phyloP scores from a whole-genome alignment of 2,888 invertebrate species.

The Drosophila bunnanda region DNA sequence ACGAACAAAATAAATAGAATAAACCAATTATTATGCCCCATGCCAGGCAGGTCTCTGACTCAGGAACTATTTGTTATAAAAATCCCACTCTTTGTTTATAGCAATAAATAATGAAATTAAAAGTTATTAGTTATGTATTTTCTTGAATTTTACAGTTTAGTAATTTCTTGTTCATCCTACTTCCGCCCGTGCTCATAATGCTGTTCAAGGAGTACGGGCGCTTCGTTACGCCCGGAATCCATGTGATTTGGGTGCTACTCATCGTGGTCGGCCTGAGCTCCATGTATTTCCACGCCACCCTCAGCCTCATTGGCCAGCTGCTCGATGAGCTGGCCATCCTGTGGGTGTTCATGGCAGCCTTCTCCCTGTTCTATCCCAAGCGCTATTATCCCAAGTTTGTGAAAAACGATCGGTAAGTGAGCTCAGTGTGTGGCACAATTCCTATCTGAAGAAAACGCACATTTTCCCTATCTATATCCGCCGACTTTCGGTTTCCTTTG shows the following conservation, averaged over 20 bases:
- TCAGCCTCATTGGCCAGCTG: constrained; percentile 92
- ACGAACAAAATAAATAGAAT: constrained; percentile 26
- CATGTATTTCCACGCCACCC: constrained; percentile 93
- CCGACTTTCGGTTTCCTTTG: constrained; percentile 20
- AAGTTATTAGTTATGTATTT: not conserved
- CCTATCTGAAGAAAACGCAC: not conserved
- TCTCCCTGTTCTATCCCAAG: constrained; percentile 90
- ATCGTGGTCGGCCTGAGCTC: constrained; percentile 92
- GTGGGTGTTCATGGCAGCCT: constrained; percentile 92
- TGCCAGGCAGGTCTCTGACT: not conserved
- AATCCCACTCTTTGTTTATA: not conserved
- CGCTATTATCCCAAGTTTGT: constrained; percentile 89
- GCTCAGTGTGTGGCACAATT: constrained; percentile 44
- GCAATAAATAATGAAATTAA: not conserved
- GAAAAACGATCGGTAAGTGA: constrained; percentile 88
- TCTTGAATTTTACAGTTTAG: constrained; percentile 87
- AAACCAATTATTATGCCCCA: constrained; percentile 8
- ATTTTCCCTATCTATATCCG: constrained; percentile 11
- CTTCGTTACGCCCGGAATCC: constrained; percentile 91
- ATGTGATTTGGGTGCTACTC: constrained; percentile 92
- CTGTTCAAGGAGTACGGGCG: constrained; percentile 91
- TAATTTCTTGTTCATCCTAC: constrained; percentile 90
- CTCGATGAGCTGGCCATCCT: constrained; percentile 92
- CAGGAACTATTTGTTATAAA: not conserved
- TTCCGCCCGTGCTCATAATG: constrained; percentile 91